Conservation (phyloP, 1,140 invertebrate genomes). For the Atta texana region DNA sequence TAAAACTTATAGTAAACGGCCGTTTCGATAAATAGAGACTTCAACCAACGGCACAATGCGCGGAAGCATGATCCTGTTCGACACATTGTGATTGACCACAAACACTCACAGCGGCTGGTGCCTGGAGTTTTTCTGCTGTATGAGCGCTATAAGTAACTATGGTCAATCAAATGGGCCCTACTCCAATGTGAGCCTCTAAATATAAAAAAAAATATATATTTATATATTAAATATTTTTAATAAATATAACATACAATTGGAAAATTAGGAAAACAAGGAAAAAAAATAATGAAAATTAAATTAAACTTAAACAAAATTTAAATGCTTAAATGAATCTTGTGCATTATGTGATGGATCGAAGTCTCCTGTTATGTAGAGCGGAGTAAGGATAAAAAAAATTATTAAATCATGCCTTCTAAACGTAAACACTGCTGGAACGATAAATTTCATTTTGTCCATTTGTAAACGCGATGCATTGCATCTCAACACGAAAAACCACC, state of each 20-base stretch:
- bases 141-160: no score
- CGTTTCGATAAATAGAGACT: slow-evolving; percentile 16
- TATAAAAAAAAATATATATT: slow-evolving; percentile 10
- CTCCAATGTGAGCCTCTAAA: not conserved
- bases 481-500: slow-evolving; percentile 88
- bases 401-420: slow-evolving; percentile 56
- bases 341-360: slow-evolving; percentile 38
- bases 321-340: slow-evolving; percentile 16
- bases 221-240: not conserved
- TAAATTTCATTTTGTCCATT: slow-evolving; percentile 75
- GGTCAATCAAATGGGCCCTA: no score
- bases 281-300: not conserved
- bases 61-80: no score
- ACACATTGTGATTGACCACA: no score
- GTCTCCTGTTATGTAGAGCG: not conserved
- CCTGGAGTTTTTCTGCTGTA: no score
- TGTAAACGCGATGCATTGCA: slow-evolving; percentile 64
- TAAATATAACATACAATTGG: no score
- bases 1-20: slow-evolving; percentile 31
- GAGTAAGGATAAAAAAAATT: slow-evolving; percentile 43
- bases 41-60: not conserved
- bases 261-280: not conserved
- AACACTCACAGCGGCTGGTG: no score
- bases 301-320: slow-evolving; percentile 17
- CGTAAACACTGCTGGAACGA: slow-evolving; percentile 69